Evolutionary conservation across 2,888 invertebrate species (phyloP).

Genomic region (Hydroisotoma schaefferi): DNA sequence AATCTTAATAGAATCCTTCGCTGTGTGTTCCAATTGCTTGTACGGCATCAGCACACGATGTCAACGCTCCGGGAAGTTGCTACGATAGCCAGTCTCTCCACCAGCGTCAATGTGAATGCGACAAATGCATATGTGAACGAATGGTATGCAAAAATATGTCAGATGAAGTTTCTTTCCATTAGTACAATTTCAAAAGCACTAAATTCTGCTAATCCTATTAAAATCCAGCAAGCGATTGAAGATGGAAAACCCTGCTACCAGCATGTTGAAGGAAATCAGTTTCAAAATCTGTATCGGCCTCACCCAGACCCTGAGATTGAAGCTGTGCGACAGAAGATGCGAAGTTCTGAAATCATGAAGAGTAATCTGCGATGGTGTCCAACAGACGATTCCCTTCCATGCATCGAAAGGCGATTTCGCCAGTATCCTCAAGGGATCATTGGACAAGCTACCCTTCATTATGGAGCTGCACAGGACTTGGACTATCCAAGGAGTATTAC

Average conservation of each 20-base stretch:
- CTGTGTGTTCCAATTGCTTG: slow-evolving; percentile 23
- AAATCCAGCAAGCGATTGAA: slow-evolving; percentile 21
- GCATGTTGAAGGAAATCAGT: slow-evolving; percentile 42
- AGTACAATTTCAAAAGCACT: background rate
- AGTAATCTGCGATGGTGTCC: slow-evolving; percentile 39
- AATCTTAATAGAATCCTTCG: slow-evolving; percentile 16
- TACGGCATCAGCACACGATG: slow-evolving; percentile 19
- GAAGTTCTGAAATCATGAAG: slow-evolving; percentile 32
- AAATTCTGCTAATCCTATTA: background rate
- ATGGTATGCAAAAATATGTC: background rate
- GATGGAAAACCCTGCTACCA: slow-evolving; percentile 30
- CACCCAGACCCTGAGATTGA: slow-evolving; percentile 35
- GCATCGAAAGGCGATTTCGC: slow-evolving; percentile 41
- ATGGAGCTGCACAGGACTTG: slow-evolving; percentile 45
- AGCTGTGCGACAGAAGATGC: slow-evolving; percentile 33
- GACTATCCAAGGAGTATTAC: slow-evolving; percentile 40
- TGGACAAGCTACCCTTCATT: slow-evolving; percentile 41
- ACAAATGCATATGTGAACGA: slow-evolving; percentile 27
- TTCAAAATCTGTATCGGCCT: slow-evolving; percentile 23
- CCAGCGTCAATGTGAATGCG: slow-evolving; percentile 44
- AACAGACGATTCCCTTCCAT: slow-evolving; percentile 40
- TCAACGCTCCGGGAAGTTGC: slow-evolving; percentile 25
- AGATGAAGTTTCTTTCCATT: background rate
- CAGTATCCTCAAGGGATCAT: slow-evolving; percentile 32
- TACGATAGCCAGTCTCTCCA: slow-evolving; percentile 44